Evolutionary conservation across 1,140 invertebrate genomes (phyloP).

Genomic region (Hylaeus anthracinus): DNA sequence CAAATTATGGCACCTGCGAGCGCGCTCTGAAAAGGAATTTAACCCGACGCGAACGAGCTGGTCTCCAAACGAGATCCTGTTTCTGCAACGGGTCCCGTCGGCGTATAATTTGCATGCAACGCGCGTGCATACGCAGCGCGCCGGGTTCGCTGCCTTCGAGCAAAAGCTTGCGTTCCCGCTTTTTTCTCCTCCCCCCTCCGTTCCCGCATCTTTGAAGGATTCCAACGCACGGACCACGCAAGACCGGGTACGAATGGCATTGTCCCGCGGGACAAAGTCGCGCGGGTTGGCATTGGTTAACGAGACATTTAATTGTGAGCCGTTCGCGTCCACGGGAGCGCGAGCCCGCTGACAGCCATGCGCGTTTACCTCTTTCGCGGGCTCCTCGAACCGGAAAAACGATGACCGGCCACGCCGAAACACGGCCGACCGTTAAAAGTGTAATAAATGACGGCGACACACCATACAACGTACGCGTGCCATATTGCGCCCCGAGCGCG

Average conservation of each 20-base stretch:
- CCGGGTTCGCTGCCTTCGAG: neutral
- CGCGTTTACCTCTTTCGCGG: conserved; percentile 21
- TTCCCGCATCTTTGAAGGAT: conserved; percentile 15
- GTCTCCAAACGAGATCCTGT: neutral
- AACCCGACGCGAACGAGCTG: neutral
- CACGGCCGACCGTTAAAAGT: conserved; percentile 20
- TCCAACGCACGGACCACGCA: neutral
- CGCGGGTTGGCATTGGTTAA: conserved; percentile 1
- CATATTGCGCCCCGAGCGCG: conserved; percentile 10
- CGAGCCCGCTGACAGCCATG: neutral
- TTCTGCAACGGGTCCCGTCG: neutral
- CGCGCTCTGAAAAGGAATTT: neutral
- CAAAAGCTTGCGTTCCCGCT: conserved; percentile 1
- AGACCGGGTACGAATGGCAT: conserved; percentile 17
- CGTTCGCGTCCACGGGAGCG: neutral
- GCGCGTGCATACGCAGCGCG: neutral
- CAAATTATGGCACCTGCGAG: neutral
- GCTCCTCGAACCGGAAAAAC: conserved; percentile 32
- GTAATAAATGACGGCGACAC: conserved; percentile 33
- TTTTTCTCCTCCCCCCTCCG: neutral
- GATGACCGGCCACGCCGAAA: conserved; percentile 4
- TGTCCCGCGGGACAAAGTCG: conserved; percentile 5
- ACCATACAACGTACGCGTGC: neutral
- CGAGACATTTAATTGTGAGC: conserved; percentile 27
- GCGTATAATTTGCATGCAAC: neutral